phyloP scores from a whole-genome alignment of 2,888 invertebrate species.

The Ypsolopha sequella region DNA sequence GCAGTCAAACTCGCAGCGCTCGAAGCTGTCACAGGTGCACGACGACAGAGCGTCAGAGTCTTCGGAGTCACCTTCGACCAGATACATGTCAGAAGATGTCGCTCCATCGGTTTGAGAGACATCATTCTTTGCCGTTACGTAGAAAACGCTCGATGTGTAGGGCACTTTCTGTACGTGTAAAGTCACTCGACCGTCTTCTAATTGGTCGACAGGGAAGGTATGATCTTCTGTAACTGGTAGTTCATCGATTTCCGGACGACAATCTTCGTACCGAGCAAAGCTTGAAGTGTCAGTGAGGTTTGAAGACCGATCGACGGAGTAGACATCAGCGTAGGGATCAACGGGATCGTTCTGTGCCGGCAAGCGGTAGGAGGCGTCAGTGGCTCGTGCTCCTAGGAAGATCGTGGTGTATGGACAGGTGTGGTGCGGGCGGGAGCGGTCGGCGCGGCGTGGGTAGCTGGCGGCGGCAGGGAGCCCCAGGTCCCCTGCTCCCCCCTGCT shows the following conservation, averaged over 20 bases:
- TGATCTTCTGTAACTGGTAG: conserved; percentile 30
- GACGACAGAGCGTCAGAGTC: conserved; percentile 67
- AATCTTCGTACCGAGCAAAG: conserved; percentile 61
- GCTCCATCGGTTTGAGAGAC: conserved; percentile 31
- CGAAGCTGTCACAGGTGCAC: conserved; percentile 67
- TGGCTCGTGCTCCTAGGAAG: conserved; percentile 45
- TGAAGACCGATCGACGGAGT: conserved; percentile 58
- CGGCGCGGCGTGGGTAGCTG: conserved; percentile 65
- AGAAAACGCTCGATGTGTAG: conserved; percentile 56
- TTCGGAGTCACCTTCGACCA: conserved; percentile 45
- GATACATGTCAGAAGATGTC: conserved; percentile 38
- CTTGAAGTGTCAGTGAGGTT: conserved; percentile 64
- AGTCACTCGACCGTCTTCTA: conserved; percentile 28
- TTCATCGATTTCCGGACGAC: conserved; percentile 35
- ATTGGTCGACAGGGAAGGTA: conserved; percentile 22
- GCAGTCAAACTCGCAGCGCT: conserved; percentile 69
- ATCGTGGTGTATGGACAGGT: conserved; percentile 64
- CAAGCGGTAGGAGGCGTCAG: conserved; percentile 38
- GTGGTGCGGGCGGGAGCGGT: conserved; percentile 55
- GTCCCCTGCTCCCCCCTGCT: conserved; percentile 18
- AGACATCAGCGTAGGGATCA: conserved; percentile 53
- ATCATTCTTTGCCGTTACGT: conserved; percentile 45
- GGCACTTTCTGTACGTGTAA: conserved; percentile 60
- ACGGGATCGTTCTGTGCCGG: conserved; percentile 45
- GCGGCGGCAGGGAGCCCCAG: conserved; percentile 46